Percentiles rank a stretch among this genome's conserved stretches.
Conservation (phyloP, 2,888 invertebrate genomes). For the Litoditis marina region DNA sequence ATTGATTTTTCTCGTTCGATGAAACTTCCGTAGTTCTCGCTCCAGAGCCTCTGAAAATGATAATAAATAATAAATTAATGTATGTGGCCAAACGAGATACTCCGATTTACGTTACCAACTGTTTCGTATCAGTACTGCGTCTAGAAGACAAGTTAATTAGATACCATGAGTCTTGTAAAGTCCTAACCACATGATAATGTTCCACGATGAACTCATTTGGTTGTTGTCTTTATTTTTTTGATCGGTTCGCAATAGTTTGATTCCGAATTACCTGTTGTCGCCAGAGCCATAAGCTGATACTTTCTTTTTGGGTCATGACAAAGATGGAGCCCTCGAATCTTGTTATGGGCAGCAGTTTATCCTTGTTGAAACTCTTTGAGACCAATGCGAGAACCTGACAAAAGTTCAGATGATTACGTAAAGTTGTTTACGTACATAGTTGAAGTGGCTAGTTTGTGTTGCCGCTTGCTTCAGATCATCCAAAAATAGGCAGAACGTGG, state of each 20-base stretch:
- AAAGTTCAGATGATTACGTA: background rate
- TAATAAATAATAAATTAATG: no score
- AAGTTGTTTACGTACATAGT: no score
- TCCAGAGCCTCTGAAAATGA: constrained; percentile 41
- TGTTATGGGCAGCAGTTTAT: constrained; percentile 49
- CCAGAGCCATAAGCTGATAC: constrained; percentile 58
- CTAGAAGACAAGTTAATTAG: no score
- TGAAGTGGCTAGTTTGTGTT: no score
- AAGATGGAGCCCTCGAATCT: constrained; percentile 56
- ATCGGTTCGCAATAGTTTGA: background rate
- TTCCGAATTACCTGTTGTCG: constrained; percentile 47
- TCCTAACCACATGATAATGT: no score
- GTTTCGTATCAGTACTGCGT: no score
- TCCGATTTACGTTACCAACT: no score
- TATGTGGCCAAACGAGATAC: no score
- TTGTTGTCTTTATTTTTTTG: background rate
- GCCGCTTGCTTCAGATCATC: no score
- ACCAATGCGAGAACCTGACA: constrained; percentile 39
- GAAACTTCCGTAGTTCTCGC: constrained; percentile 38
- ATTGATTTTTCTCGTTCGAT: constrained; percentile 40
- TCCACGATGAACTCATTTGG: no score
- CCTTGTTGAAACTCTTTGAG: constrained; percentile 40
- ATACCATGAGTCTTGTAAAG: no score
- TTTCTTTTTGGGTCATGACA: constrained; percentile 50
- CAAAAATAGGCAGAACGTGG: no score